phyloP scores from a whole-genome alignment of 1,140 invertebrate species.

The Monomorium pharaonis region DNA sequence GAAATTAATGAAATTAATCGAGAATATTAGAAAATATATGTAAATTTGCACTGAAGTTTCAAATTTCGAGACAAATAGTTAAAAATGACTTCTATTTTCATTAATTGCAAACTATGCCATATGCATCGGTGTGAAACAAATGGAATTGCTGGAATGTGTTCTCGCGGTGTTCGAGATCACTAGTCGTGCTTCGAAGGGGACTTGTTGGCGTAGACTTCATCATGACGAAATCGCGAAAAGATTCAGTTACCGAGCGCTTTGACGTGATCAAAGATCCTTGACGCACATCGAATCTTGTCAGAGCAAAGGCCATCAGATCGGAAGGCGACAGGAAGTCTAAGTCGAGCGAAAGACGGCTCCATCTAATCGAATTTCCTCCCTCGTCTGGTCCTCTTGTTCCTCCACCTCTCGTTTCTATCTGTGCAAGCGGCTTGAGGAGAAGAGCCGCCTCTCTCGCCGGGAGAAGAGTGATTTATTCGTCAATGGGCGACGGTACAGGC shows the following conservation, averaged over 20 bases:
- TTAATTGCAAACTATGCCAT: background rate
- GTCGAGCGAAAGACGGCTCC: slow-evolving; percentile 50
- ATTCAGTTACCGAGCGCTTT: slow-evolving; percentile 27
- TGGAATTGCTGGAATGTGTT: background rate
- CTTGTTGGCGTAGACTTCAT: background rate
- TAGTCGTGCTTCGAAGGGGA: background rate
- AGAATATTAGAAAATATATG: background rate
- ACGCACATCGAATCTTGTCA: background rate
- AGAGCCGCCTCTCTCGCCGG: slow-evolving; percentile 26
- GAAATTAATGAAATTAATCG: background rate
- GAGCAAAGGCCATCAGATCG: slow-evolving; percentile 7
- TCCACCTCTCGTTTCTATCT: background rate
- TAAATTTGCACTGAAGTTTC: background rate
- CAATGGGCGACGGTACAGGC: slow-evolving; percentile 50
- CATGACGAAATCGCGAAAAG: background rate
- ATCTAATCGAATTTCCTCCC: slow-evolving; percentile 49
- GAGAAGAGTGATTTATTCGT: slow-evolving; percentile 60
- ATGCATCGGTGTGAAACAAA: background rate
- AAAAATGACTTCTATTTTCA: background rate
- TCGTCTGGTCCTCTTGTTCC: background rate
- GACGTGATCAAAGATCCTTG: slow-evolving; percentile 9
- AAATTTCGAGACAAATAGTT: background rate
- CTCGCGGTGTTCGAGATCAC: background rate
- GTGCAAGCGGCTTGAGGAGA: slow-evolving; percentile 10
- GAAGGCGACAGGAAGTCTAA: slow-evolving; percentile 24